Evolutionary conservation across 1,140 invertebrate genomes (phyloP).

Genomic region (Dreissena rostriformis): DNA sequence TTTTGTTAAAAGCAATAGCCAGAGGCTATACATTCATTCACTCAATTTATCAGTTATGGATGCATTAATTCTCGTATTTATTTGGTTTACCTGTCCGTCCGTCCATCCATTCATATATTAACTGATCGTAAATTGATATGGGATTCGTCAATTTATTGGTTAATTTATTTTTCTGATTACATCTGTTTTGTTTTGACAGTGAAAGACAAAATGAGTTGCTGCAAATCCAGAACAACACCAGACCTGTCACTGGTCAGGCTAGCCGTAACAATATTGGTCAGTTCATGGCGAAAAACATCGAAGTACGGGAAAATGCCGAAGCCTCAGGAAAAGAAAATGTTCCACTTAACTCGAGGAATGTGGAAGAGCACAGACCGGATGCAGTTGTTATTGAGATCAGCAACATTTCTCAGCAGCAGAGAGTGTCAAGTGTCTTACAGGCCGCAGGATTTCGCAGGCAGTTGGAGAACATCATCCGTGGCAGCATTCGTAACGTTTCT

Average conservation of each 20-base stretch:
- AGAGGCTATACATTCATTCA: too few relatives aligned
- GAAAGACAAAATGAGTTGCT: constrained; percentile 74
- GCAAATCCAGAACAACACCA: constrained; percentile 65
- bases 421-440: constrained; percentile 72
- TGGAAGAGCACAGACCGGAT: constrained; percentile 74
- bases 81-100: too few relatives aligned
- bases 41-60: too few relatives aligned
- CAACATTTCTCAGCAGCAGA: constrained; percentile 68
- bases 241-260: constrained; percentile 74
- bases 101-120: too few relatives aligned
- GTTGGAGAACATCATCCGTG: constrained; percentile 71
- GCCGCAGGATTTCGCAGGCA: constrained; percentile 65
- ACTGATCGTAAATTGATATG: too few relatives aligned
- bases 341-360: constrained; percentile 64
- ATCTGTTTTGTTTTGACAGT: constrained; percentile 57
- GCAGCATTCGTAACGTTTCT: constrained; percentile 61
- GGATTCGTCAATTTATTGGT: not conserved
- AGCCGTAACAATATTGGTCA: constrained; percentile 64
- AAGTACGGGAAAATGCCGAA: constrained; percentile 47
- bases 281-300: constrained; percentile 69
- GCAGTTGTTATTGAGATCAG: constrained; percentile 74
- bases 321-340: constrained; percentile 64
- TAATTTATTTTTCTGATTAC: not conserved
- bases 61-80: too few relatives aligned
- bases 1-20: too few relatives aligned